A percentile compares a stretch with the other conserved stretches of the same genome.
These are phyloP conservation scores for Pogonomyrmex californicus DNA, from an alignment of 1,140 invertebrate species.

Conservation along the genomic window DNA sequence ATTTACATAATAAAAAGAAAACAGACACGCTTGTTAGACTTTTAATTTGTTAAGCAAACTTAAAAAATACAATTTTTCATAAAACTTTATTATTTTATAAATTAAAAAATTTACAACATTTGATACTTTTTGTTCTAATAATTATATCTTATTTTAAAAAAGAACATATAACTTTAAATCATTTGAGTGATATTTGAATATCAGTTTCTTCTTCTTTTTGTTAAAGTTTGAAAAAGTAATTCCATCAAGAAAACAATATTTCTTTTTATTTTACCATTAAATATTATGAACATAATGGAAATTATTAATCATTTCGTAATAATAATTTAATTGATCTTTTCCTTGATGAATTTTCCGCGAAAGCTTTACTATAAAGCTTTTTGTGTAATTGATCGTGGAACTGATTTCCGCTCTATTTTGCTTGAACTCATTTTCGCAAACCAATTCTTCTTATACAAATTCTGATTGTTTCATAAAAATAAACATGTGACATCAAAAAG, in stretches of 20 bases:
- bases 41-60: not conserved
- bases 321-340: conserved; percentile 24
- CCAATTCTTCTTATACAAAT: not conserved
- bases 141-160: not conserved
- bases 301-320: conserved; percentile 13
- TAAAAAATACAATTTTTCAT: not conserved
- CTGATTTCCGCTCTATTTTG: conserved; percentile 18
- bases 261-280: not conserved
- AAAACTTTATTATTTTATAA: not conserved
- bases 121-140: not conserved
- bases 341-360: not conserved
- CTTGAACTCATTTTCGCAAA: not conserved
- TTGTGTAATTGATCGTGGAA: conserved; percentile 5
- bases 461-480: not conserved
- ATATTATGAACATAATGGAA: not conserved
- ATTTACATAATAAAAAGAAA: not conserved
- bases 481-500: not conserved
- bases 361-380: not conserved
- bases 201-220: not conserved
- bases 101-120: not conserved
- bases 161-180: conserved; percentile 1
- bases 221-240: not conserved
- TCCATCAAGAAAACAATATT: conserved; percentile 12
- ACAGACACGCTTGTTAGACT: not conserved
- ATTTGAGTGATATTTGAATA: not conserved